Base-by-base conservation (phyloP, 92 coral and sea anemone species). In the Galaxea fascicularis region DNA sequence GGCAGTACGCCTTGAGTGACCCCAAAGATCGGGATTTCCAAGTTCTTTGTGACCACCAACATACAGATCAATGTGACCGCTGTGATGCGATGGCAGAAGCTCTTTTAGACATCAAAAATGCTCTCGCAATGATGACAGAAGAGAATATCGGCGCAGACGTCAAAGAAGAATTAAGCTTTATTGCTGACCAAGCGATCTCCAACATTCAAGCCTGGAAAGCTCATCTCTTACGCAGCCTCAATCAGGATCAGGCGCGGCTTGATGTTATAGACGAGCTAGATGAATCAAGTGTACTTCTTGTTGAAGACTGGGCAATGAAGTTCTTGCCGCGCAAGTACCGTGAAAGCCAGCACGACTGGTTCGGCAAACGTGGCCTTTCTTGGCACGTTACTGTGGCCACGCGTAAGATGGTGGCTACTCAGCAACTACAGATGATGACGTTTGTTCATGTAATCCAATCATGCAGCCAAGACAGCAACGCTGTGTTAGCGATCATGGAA, bases 171-270 rank as follows among this genome's bases (percentile, higher is more conserved):
- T n/a, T n/a, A n/a, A n/a, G n/a, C n/a, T n/a, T n/a, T n/a, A n/a
- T n/a, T n/a, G n/a, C n/a, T n/a, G n/a, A n/a, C n/a, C n/a, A n/a
- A n/a, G n/a, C n/a, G n/a, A n/a, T n/a, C n/a, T n/a, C n/a, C n/a
- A n/a, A n/a, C n/a, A n/a, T 21, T 26, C n/a, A 72, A 24, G 21
- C 88, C 53, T 83, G 92, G 92, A 89, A 83, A 62, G 81, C 89
- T 5, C 85, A 89, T 60, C 62, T 89, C 27, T 53, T 77, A 17
- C 79, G 88, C 12, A 24, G 85, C 64, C 59, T 83, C 47, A 75
- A 89, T 54, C 92, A 89, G 56, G 92, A 89, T 77, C 84, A 29
- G 51, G 80, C 88, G 21, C 79, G 80, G 11, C 80, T 83, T n/a
- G 88, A 89, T 20, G 47, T 75, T 24, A 18, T 77, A 28, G 89